A percentile compares a stretch with the other conserved stretches of the same genome.
Evolutionary conservation across 92 coral and sea anemone species (phyloP).

Genomic region (Scolanthus callimorphus): DNA sequence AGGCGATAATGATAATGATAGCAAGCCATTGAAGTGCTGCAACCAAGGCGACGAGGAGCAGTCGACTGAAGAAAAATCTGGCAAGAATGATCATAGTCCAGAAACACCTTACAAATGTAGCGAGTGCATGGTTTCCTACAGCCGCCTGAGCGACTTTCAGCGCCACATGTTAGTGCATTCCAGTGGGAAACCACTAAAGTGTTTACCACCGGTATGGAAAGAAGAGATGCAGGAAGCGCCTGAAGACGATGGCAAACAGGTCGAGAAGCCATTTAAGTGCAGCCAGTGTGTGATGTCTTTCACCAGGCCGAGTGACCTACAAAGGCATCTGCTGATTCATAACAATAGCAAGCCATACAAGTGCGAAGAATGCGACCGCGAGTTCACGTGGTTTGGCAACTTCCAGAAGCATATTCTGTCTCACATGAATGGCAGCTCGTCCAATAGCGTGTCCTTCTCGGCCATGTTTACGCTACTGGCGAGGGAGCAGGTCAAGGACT

Average conservation of each 20-base stretch:
- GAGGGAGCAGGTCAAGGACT: constrained; percentile 81
- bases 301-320: constrained; percentile 97
- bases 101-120: constrained; percentile 50
- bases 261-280: constrained; percentile 81
- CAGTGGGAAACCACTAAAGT: constrained; percentile 68
- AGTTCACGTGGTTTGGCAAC: constrained; percentile 98
- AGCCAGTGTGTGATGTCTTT: constrained; percentile 88
- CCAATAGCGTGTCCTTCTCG: constrained; percentile 57
- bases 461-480: constrained; percentile 84
- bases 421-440: constrained; percentile 63
- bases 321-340: constrained; percentile 89
- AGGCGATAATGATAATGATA: neutral
- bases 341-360: constrained; percentile 88
- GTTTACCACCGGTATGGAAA: constrained; percentile 7
- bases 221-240: neutral
- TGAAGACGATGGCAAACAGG: constrained; percentile 7
- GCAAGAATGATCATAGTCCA: neutral
- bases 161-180: constrained; percentile 72
- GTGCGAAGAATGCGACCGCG: constrained; percentile 95
- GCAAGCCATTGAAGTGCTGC: constrained; percentile 9
- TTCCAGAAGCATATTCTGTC: constrained; percentile 93
- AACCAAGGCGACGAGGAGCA: constrained; percentile 1
- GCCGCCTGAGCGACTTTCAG: constrained; percentile 81
- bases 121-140: constrained; percentile 69
- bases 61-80: neutral